phyloP scores from a whole-genome alignment of 1,140 invertebrate species.

The Phthorimaea operculella region DNA sequence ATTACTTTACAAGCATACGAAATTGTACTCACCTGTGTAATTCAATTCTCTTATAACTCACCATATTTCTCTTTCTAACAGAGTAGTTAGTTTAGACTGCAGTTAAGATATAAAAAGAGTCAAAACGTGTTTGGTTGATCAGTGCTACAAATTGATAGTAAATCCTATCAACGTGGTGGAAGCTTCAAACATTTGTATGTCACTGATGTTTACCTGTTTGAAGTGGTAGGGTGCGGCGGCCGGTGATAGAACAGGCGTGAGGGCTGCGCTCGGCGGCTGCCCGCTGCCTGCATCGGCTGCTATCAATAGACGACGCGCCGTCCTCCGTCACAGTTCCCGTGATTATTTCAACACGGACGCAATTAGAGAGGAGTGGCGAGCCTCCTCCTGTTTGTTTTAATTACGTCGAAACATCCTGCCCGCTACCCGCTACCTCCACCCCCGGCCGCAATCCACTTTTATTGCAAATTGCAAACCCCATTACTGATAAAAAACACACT shows the following conservation, averaged over 20 bases:
- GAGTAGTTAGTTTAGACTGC: no score
- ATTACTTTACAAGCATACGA: no score
- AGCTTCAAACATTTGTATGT: no score
- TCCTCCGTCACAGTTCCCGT: conserved; percentile 24
- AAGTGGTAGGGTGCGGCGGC: background rate
- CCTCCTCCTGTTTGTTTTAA: conserved; percentile 65
- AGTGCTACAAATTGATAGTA: no score
- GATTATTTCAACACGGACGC: conserved; percentile 64
- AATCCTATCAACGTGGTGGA: no score
- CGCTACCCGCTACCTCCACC: conserved; percentile 18
- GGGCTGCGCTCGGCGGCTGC: background rate
- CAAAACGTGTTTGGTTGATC: no score
- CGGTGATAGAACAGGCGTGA: background rate
- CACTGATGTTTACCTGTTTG: background rate
- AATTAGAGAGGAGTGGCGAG: conserved; percentile 61
- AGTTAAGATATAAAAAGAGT: no score
- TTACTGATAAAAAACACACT: conserved; percentile 57
- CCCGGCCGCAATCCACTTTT: conserved; percentile 40
- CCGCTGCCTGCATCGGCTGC: background rate
- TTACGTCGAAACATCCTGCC: conserved; percentile 56
- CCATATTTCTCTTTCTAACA: no score
- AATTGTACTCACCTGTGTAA: no score
- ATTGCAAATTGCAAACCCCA: conserved; percentile 58
- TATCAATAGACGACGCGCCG: background rate
- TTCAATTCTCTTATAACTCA: no score